Evolutionary conservation across 2,888 invertebrate genomes (phyloP).

Genomic region (Meiosimyza platycephala): DNA sequence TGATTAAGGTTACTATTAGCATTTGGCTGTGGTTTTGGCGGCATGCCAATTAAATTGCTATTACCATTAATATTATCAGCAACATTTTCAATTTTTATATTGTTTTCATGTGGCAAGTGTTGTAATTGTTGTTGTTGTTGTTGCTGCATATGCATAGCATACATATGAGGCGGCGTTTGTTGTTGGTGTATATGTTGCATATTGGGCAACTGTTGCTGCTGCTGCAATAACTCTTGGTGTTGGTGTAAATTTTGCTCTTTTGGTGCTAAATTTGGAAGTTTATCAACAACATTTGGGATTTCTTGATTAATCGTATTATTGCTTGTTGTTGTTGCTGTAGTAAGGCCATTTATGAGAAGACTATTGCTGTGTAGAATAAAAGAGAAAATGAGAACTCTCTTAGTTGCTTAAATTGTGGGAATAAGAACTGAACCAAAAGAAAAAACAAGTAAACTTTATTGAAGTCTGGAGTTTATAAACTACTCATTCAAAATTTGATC

Average conservation of each 20-base stretch:
- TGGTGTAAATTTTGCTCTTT: slow-evolving; percentile 43
- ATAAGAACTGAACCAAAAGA: too few relatives aligned
- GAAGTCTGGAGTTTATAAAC: too few relatives aligned
- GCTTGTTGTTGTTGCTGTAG: slow-evolving; percentile 50
- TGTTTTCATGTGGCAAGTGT: slow-evolving; percentile 30
- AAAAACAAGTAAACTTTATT: too few relatives aligned
- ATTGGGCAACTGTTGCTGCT: slow-evolving; percentile 28
- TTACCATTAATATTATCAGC: background rate
- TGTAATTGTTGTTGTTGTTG: slow-evolving; percentile 39
- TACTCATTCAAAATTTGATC: too few relatives aligned
- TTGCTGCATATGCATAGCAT: slow-evolving; percentile 39
- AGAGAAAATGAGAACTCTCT: background rate
- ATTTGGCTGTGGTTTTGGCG: slow-evolving; percentile 14
- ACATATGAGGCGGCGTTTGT: slow-evolving; percentile 38
- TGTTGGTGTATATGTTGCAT: slow-evolving; percentile 31
- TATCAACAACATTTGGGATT: slow-evolving; percentile 42
- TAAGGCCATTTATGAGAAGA: slow-evolving; percentile 62
- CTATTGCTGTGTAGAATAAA: slow-evolving; percentile 49
- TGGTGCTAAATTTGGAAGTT: slow-evolving; percentile 43
- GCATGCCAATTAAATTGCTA: slow-evolving; percentile 29
- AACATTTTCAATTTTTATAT: slow-evolving; percentile 33
- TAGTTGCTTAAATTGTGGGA: too few relatives aligned
- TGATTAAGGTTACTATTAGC: slow-evolving; percentile 36
- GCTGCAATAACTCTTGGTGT: slow-evolving; percentile 44
- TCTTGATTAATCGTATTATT: slow-evolving; percentile 45